Conservation (phyloP, 2,113 vertebrate species). For the Bambusicola thoracicus region DNA sequence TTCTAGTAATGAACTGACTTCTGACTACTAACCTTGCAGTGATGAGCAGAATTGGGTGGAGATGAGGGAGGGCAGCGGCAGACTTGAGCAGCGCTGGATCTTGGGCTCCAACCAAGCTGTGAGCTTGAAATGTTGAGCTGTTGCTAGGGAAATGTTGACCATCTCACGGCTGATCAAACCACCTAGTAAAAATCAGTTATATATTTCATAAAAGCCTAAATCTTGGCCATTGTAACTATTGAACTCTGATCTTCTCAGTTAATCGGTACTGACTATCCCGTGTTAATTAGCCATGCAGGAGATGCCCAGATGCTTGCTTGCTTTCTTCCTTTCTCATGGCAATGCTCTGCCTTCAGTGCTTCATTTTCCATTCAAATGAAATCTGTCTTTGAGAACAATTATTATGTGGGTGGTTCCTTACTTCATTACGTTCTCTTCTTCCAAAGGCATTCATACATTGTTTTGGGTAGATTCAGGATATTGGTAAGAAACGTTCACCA, state of each 20-base stretch:
- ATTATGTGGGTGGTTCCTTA: not conserved
- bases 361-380: not conserved
- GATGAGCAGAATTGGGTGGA: not conserved
- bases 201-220: not conserved
- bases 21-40: not conserved
- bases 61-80: too few species aligned
- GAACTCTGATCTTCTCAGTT: not conserved
- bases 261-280: not conserved
- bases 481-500: not conserved
- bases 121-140: not conserved
- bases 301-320: not conserved
- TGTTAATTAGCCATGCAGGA: not conserved
- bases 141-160: not conserved
- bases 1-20: not conserved
- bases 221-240: not conserved
- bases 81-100: too few species aligned
- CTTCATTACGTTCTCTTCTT: not conserved
- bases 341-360: not conserved
- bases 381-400: not conserved
- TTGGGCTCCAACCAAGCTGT: not conserved
- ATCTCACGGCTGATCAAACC: not conserved
- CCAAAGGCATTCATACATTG: not conserved
- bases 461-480: not conserved
- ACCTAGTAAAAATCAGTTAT: not conserved
- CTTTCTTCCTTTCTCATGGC: not conserved